Evolutionary conservation across 1,140 invertebrate species (phyloP).

Genomic region (Drosophila kurseongensis): DNA sequence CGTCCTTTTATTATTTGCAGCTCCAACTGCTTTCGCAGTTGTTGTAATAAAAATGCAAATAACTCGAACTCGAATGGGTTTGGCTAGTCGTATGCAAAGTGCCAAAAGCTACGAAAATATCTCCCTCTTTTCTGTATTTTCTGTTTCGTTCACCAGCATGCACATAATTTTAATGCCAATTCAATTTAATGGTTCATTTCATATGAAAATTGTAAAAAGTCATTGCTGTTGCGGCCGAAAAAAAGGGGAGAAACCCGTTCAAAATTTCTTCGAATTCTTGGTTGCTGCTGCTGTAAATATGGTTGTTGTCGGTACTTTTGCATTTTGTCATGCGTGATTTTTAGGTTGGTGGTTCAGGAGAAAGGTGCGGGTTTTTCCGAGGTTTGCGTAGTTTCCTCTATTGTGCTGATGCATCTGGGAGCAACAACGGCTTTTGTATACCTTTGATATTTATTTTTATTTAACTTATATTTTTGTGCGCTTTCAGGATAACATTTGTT

Average conservation of each 20-base stretch:
- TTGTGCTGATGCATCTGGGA: constrained; percentile 70
- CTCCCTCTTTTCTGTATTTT: constrained; percentile 9
- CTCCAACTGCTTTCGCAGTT: constrained; percentile 62
- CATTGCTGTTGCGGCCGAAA: constrained; percentile 75
- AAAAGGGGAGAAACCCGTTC: constrained; percentile 39
- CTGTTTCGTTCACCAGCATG: constrained; percentile 43
- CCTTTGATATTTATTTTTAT: constrained; percentile 23
- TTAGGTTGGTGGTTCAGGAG: constrained; percentile 31
- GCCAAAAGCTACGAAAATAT: constrained; percentile 65
- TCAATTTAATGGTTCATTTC: constrained; percentile 83
- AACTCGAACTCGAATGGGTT: constrained; percentile 70
- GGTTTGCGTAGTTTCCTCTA: constrained; percentile 39
- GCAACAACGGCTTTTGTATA: constrained; percentile 39
- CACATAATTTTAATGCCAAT: constrained; percentile 83
- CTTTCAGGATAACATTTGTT: background rate
- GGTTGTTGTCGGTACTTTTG: constrained; percentile 60
- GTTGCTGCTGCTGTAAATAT: constrained; percentile 16
- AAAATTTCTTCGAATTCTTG: constrained; percentile 39
- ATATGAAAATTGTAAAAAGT: constrained; percentile 84
- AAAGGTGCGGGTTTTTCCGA: constrained; percentile 7
- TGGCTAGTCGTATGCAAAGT: constrained; percentile 75
- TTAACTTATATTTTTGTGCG: constrained; percentile 9
- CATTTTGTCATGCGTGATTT: constrained; percentile 81
- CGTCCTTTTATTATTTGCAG: constrained; percentile 23
- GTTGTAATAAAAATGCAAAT: constrained; percentile 83